phyloP scores from a whole-genome alignment of 2,113 vertebrate species.

The Monopterus albus region DNA sequence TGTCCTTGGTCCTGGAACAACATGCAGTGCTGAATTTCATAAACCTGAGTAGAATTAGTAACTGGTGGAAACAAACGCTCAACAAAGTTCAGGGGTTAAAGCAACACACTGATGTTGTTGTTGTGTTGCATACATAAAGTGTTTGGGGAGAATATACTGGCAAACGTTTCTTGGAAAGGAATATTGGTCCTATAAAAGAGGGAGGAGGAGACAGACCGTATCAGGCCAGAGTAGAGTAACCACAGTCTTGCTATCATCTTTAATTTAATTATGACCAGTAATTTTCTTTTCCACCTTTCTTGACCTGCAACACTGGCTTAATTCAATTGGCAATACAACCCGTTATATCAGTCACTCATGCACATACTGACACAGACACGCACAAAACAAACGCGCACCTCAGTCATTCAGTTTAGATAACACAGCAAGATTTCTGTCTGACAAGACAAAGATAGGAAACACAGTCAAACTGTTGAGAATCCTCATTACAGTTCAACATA shows the following conservation, averaged over 20 bases:
- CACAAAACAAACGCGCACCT: constrained; percentile 29
- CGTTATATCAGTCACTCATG: constrained; percentile 47
- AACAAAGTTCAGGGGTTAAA: constrained; percentile 37
- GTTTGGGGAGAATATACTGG: constrained; percentile 50
- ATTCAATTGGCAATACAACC: constrained; percentile 72
- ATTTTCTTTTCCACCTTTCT: constrained; percentile 47
- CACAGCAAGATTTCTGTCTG: constrained; percentile 55
- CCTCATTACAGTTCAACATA: constrained; percentile 41
- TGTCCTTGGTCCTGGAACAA: constrained; percentile 30
- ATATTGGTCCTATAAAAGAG: constrained; percentile 56
- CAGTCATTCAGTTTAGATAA: constrained; percentile 51
- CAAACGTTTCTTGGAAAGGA: constrained; percentile 51
- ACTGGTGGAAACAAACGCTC: constrained; percentile 41
- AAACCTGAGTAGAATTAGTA: constrained; percentile 61
- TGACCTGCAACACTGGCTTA: constrained; percentile 60
- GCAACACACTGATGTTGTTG: constrained; percentile 23
- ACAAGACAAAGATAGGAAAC: constrained; percentile 71
- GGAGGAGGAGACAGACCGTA: constrained; percentile 16
- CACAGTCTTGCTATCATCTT: constrained; percentile 17
- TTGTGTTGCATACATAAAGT: constrained; percentile 38
- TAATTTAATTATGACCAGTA: constrained; percentile 54
- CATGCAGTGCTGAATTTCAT: constrained; percentile 14
- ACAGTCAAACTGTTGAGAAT: constrained; percentile 42
- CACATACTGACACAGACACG: constrained; percentile 32
- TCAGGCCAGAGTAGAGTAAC: constrained; percentile 41